Conservation (phyloP, 1,140 invertebrate genomes). For the Drosophila tani region DNA sequence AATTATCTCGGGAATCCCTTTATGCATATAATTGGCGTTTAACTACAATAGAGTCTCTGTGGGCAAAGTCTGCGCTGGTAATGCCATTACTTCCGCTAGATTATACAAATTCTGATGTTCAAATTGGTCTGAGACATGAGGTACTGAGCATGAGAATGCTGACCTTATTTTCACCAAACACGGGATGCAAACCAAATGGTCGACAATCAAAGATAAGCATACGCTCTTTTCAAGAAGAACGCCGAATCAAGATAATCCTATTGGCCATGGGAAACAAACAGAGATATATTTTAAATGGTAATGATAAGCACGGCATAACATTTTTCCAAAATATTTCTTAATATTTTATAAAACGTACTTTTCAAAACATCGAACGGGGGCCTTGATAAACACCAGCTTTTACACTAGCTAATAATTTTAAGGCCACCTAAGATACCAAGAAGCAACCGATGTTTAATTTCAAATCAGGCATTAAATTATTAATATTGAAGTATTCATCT, state of each 20-base stretch:
- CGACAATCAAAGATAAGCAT: slow-evolving; percentile 19
- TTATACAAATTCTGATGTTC: slow-evolving; percentile 59
- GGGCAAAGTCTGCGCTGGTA: slow-evolving; percentile 56
- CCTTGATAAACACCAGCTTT: background rate
- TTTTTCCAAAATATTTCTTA: background rate
- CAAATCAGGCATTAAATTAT: background rate
- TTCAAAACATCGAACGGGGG: background rate
- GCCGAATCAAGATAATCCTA: slow-evolving; percentile 17
- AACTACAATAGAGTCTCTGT: slow-evolving; percentile 58
- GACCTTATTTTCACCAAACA: slow-evolving; percentile 9
- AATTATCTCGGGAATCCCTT: slow-evolving; percentile 78
- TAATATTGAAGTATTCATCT: background rate
- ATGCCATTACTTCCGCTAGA: slow-evolving; percentile 66
- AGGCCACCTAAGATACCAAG: background rate
- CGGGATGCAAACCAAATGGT: slow-evolving; percentile 24
- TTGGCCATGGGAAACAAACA: slow-evolving; percentile 10
- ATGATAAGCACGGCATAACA: background rate
- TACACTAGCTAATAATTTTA: no score
- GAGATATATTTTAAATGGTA: background rate
- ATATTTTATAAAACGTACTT: background rate
- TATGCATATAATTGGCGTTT: slow-evolving; percentile 80
- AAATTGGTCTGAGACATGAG: slow-evolving; percentile 13
- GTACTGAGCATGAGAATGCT: slow-evolving; percentile 19
- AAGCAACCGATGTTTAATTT: background rate
- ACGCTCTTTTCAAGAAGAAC: slow-evolving; percentile 21